Conservation (phyloP, 1,140 invertebrate genomes). For the Pogonomyrmex californicus region DNA sequence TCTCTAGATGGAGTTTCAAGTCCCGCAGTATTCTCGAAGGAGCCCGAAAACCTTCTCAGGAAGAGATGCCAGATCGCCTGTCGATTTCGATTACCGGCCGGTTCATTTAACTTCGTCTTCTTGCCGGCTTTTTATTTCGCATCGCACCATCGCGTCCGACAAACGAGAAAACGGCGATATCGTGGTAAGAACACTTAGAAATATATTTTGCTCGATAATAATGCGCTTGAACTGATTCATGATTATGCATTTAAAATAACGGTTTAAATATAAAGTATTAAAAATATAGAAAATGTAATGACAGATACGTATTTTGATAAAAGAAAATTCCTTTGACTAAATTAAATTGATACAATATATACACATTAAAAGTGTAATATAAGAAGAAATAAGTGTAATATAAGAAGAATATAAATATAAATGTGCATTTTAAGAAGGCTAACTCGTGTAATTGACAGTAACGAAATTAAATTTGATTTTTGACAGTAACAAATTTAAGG, state of each 20-base stretch:
- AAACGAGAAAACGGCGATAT: conserved; percentile 33
- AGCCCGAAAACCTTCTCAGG: conserved; percentile 34
- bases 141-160: background rate
- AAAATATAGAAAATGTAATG: background rate
- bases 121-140: conserved; percentile 44
- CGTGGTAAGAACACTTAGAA: background rate
- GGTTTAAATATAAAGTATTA: background rate
- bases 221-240: conserved; percentile 1
- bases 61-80: conserved; percentile 34
- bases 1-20: conserved; percentile 38
- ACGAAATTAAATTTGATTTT: background rate
- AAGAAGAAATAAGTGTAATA: too few species aligned
- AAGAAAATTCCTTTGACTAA: background rate
- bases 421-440: background rate
- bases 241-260: background rate
- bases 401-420: background rate
- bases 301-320: background rate
- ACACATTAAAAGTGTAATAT: background rate
- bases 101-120: conserved; percentile 60
- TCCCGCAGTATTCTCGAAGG: conserved; percentile 36
- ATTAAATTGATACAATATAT: background rate
- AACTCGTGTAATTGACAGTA: conserved; percentile 7
- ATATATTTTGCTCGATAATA: conserved; percentile 42
- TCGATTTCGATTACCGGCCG: conserved; percentile 57
- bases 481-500: background rate